Conservation (phyloP, 2,888 invertebrate genomes). For the Craniophora ligustri region DNA sequence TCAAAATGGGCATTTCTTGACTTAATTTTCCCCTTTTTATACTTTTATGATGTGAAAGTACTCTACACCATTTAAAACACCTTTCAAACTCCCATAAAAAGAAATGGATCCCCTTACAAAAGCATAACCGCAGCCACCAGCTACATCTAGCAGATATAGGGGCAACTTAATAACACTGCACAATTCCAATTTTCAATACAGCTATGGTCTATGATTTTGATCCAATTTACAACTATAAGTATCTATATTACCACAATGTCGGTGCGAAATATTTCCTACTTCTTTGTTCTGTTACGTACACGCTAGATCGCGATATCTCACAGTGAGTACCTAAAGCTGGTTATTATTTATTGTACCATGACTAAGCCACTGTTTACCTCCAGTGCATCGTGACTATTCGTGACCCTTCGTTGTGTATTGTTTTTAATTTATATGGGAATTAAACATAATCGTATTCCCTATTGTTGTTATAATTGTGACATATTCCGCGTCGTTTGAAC, state of each 20-base stretch:
- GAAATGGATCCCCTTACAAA: background rate
- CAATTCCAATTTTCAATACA: too few species aligned
- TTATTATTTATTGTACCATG: constrained; percentile 29
- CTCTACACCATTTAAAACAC: too few species aligned
- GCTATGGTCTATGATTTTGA: too few species aligned
- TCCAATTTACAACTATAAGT: constrained; percentile 4
- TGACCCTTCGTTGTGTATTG: constrained; percentile 16
- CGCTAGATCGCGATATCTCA: constrained; percentile 39
- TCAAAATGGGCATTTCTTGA: too few species aligned
- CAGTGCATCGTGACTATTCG: constrained; percentile 17
- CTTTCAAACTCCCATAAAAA: background rate
- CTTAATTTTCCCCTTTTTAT: too few species aligned
- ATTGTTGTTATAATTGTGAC: background rate
- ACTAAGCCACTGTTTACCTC: constrained; percentile 36
- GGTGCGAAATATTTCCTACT: constrained; percentile 51
- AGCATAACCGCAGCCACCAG: too few species aligned
- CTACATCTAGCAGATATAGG: background rate
- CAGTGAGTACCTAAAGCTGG: constrained; percentile 12
- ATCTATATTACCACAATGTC: constrained; percentile 7
- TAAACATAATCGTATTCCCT: constrained; percentile 6
- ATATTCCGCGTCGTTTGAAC: constrained; percentile 18
- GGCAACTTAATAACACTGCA: background rate
- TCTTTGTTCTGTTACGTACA: constrained; percentile 44
- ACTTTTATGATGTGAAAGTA: too few species aligned
- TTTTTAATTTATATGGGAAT: constrained; percentile 23